Evolutionary conservation across 2,888 invertebrate species (phyloP).

Genomic region (Onthophagus sagittarius): DNA sequence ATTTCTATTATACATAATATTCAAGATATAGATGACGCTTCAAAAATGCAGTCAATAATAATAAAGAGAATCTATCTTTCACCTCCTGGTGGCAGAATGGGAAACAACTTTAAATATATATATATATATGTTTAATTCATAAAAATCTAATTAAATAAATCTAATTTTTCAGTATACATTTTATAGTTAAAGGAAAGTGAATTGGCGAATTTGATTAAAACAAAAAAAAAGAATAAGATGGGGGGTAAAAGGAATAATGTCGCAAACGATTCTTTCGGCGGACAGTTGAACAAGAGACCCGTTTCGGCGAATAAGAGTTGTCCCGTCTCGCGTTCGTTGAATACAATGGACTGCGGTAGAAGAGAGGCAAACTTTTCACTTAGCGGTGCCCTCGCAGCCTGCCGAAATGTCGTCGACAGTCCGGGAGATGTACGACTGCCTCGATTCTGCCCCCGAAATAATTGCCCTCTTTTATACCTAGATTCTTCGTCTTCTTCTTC

Average conservation of each 20-base stretch:
- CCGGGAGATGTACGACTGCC: background rate
- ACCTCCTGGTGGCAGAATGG: no score
- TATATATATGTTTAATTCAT: no score
- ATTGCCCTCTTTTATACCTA: constrained; percentile 16
- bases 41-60: no score
- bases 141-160: no score
- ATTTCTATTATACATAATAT: no score
- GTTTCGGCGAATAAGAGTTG: background rate
- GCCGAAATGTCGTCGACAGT: background rate
- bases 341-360: background rate
- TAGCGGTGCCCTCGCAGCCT: background rate
- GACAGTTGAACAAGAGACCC: background rate
- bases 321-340: background rate
- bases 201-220: no score
- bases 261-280: background rate
- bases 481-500: background rate
- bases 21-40: no score
- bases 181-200: no score
- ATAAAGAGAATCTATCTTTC: no score
- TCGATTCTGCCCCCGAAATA: constrained; percentile 6
- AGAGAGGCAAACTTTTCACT: background rate
- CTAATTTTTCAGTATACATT: no score
- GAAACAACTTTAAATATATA: no score
- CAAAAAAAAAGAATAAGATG: no score
- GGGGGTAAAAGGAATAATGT: background rate